These are phyloP conservation scores for Helostoma temminkii DNA, from an alignment of 2,797 vertebrate species.

Conservation along the genomic window DNA sequence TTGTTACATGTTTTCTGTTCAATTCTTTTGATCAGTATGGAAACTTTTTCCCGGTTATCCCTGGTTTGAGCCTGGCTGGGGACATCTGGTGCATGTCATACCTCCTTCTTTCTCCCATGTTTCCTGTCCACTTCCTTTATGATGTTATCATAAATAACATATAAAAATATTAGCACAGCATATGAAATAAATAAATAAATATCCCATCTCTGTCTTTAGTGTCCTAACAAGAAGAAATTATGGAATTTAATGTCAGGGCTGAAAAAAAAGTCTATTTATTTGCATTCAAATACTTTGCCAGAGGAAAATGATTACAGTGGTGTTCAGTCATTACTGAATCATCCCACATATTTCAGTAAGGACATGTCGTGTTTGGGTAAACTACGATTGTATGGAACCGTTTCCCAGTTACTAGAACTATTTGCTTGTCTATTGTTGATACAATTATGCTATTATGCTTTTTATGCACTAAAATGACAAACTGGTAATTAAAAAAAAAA, in stretches of 20 bases:
- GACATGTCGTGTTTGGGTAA: not conserved
- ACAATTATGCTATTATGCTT: slow-evolving; percentile 48
- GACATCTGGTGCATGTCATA: not conserved
- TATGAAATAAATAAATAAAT: too few relatives aligned
- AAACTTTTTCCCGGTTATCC: too few relatives aligned
- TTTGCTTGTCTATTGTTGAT: slow-evolving; percentile 13
- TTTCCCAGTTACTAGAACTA: slow-evolving; percentile 12
- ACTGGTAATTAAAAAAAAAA: slow-evolving; percentile 16
- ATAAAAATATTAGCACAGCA: not conserved
- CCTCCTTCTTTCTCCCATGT: not conserved
- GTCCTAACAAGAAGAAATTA: not conserved
- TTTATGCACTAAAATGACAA: slow-evolving; percentile 28
- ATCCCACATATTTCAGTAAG: not conserved
- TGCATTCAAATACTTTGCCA: slow-evolving; percentile 3
- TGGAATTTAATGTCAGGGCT: not conserved
- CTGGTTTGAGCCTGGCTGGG: too few relatives aligned
- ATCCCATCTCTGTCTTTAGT: not conserved
- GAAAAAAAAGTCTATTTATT: not conserved
- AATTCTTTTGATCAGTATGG: too few relatives aligned
- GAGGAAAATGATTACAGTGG: not conserved
- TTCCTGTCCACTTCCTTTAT: too few relatives aligned
- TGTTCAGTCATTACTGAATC: not conserved
- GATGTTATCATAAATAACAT: too few relatives aligned
- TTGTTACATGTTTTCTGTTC: too few relatives aligned
- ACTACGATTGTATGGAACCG: not conserved